Evolutionary conservation across 2,888 invertebrate species (phyloP).

Genomic region (Andrena hattorfiana): DNA sequence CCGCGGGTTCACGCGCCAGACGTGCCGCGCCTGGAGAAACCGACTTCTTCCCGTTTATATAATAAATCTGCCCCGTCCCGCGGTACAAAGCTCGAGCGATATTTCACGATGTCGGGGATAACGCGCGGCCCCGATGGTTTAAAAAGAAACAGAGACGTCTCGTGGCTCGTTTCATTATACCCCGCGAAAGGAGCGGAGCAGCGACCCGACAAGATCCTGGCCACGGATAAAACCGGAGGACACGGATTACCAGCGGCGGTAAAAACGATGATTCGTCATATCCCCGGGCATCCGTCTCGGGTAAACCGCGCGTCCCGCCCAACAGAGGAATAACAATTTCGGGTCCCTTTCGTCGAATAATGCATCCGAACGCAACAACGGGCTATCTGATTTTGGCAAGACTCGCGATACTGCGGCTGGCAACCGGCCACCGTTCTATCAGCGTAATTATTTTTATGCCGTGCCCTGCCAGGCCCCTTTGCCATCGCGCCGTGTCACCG

Average conservation of each 20-base stretch:
- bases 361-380: slow-evolving; percentile 79
- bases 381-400: slow-evolving; percentile 80
- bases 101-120: slow-evolving; percentile 51
- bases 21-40: slow-evolving; percentile 13
- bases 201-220: background rate
- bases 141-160: slow-evolving; percentile 27
- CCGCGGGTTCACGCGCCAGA: background rate
- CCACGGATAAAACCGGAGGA: slow-evolving; percentile 40
- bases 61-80: slow-evolving; percentile 31
- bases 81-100: slow-evolving; percentile 30
- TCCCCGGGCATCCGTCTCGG: slow-evolving; percentile 51
- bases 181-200: background rate
- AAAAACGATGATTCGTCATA: slow-evolving; percentile 55
- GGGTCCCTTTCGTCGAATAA: slow-evolving; percentile 68
- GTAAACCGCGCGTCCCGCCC: slow-evolving; percentile 33
- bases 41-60: slow-evolving; percentile 21
- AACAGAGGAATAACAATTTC: slow-evolving; percentile 30
- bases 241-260: slow-evolving; percentile 35
- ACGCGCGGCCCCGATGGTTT: slow-evolving; percentile 14
- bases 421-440: slow-evolving; percentile 78
- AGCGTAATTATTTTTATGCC: slow-evolving; percentile 80
- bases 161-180: slow-evolving; percentile 41
- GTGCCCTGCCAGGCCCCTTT: slow-evolving; percentile 7
- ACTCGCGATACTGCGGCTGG: slow-evolving; percentile 67
- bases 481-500: slow-evolving; percentile 26